Evolutionary conservation across 2,113 vertebrate species (phyloP), one percentile per base, ranked within the genome.

Genomic region (Erinaceus europaeus): DNA sequence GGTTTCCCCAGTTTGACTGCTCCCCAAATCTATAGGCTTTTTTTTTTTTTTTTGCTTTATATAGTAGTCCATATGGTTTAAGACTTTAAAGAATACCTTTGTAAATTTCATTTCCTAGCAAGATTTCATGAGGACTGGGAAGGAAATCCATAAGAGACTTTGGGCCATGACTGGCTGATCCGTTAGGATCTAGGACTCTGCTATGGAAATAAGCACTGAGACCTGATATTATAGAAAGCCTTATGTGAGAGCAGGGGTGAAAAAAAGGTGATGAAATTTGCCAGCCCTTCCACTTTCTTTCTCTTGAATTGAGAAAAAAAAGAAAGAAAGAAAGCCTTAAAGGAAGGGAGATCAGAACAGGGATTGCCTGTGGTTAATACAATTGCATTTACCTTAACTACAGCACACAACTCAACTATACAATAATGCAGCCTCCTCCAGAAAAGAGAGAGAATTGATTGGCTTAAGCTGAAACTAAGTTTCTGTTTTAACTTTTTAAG

Each of bases 131-230:
- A 85, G 55, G 36, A 18, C 65, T 46, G 27, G 59, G 69, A 92
- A 76, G 68, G 40, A 85, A 86, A 83, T 68, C 53, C 29, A 8
- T 67, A 75, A 92, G 71, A 23, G 72, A 44, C 86, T 93, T 59
- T 80, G 36, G n/a, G 40, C 27, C 81, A 61, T 88, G 52, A 86
- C n/a, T 74, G 36, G 59, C 76, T 92, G 78, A 80, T 68, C 0
- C 0, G 38, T 64, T 32, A n/a, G 6, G 15, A 57, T 57, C 11
- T 57, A 57, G 52, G 12, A 27, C 55, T 29, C 8, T 11, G 55
- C 29, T 12, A 57, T 29, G 27, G 23, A 23, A 46, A 69, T 77
- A 21, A 91, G 29, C 3, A 32, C 9, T 65, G 14, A 15, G 15
- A 44, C 78, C 13, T 38, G 29, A 78, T 68, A 75, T 86, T 64